These are phyloP conservation scores for Drosophila tani DNA, from an alignment of 1,140 invertebrate species.

Conservation along the genomic window DNA sequence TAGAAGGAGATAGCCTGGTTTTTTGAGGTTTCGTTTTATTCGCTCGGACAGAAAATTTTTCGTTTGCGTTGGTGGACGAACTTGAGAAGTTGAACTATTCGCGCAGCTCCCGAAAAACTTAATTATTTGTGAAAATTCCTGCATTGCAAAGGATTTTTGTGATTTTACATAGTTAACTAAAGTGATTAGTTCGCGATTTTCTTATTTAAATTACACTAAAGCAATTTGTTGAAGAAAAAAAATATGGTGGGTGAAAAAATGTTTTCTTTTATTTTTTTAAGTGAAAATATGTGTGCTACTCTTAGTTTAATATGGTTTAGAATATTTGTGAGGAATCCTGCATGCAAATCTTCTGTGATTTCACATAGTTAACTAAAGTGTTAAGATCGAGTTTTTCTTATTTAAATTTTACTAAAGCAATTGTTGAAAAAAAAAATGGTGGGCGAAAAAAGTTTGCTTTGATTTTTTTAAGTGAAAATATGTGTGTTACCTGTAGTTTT, in stretches of 20 bases:
- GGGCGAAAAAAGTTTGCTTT: background rate
- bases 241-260: background rate
- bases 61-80: background rate
- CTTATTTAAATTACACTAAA: background rate
- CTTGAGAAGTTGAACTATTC: background rate
- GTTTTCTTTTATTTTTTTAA: background rate
- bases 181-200: background rate
- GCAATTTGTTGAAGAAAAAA: background rate
- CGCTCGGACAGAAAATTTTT: background rate
- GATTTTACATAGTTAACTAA: background rate
- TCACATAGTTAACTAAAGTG: background rate
- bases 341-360: background rate
- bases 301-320: no score
- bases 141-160: background rate
- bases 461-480: background rate
- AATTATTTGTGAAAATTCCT: background rate
- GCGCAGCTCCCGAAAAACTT: background rate
- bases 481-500: no score
- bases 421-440: background rate
- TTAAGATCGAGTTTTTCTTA: background rate
- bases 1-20: conserved; percentile 1
- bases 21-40: background rate
- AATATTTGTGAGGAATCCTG: background rate
- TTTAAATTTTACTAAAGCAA: background rate
- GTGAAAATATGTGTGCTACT: background rate